These are phyloP conservation scores for Drosophila hamatofila DNA, from an alignment of 2,888 invertebrate species.

Conservation along the genomic window DNA sequence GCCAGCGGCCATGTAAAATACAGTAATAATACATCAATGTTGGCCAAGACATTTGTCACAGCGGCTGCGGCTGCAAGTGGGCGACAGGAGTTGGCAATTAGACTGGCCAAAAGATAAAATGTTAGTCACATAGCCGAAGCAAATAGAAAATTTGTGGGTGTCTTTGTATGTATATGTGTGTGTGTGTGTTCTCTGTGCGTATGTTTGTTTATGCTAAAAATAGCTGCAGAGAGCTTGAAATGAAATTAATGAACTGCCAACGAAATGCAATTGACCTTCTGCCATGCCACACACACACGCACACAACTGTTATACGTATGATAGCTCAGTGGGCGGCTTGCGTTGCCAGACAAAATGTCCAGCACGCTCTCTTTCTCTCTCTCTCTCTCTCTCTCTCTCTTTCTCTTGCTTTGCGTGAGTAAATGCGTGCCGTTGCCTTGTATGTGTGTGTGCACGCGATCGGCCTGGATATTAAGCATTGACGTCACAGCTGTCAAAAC, in stretches of 20 bases:
- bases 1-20: conserved; percentile 25
- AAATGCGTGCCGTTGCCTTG: conserved; percentile 16
- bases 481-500: conserved; percentile 67
- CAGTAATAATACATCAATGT: conserved; percentile 55
- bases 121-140: conserved; percentile 37
- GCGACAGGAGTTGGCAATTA: conserved; percentile 62
- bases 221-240: conserved; percentile 54
- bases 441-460: conserved; percentile 54
- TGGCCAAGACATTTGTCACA: conserved; percentile 56
- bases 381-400: background rate
- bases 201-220: conserved; percentile 53
- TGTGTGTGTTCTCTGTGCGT: conserved; percentile 1
- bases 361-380: conserved; percentile 27
- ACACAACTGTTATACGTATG: conserved; percentile 14
- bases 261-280: conserved; percentile 83
- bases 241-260: conserved; percentile 79
- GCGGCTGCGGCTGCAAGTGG: conserved; percentile 25
- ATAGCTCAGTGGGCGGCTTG: conserved; percentile 53
- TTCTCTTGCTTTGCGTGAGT: conserved; percentile 15
- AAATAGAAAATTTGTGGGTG: conserved; percentile 19
- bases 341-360: conserved; percentile 71
- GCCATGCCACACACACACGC: conserved; percentile 42
- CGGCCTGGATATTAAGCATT: conserved; percentile 68
- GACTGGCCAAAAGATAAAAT: conserved; percentile 21
- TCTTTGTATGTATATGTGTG: background rate